phyloP scores from a whole-genome alignment of 2,113 vertebrate genomes.

The Sakesphorus luctuosus region DNA sequence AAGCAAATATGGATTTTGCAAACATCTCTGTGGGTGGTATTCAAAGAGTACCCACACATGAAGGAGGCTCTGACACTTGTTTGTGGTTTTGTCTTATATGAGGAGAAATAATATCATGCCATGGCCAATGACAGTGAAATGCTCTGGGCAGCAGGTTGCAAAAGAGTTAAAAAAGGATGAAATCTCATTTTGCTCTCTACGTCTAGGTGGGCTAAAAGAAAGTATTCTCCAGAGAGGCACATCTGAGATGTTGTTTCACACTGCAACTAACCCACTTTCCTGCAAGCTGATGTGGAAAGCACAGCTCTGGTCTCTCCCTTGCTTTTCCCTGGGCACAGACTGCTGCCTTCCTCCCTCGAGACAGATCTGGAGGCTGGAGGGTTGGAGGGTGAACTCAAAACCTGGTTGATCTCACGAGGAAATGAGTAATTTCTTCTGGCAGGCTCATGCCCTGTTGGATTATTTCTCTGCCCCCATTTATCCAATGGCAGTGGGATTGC shows the following conservation, averaged over 20 bases:
- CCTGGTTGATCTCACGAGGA: not conserved
- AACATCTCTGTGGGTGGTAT: not conserved
- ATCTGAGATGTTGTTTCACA: not conserved
- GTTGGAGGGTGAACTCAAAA: not conserved
- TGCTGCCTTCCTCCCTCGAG: not conserved
- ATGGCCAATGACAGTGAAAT: not conserved
- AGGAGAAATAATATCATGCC: not conserved
- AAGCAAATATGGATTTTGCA: not conserved
- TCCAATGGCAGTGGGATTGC: not conserved
- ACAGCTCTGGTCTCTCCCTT: not conserved
- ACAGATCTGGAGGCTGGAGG: not conserved
- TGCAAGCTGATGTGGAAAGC: not conserved
- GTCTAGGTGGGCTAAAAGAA: not conserved
- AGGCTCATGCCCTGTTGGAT: not conserved
- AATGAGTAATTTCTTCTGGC: not conserved
- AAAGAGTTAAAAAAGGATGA: not conserved
- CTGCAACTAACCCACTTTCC: not conserved
- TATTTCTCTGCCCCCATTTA: slow-evolving; percentile 14
- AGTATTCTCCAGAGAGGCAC: not conserved
- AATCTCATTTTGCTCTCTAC: not conserved
- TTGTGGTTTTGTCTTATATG: not conserved
- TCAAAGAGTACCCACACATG: not conserved
- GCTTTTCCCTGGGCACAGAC: not conserved
- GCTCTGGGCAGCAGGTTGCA: not conserved
- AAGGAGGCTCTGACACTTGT: not conserved